phyloP scores from a whole-genome alignment of 2,113 vertebrate genomes.

The Colossoma macropomum region DNA sequence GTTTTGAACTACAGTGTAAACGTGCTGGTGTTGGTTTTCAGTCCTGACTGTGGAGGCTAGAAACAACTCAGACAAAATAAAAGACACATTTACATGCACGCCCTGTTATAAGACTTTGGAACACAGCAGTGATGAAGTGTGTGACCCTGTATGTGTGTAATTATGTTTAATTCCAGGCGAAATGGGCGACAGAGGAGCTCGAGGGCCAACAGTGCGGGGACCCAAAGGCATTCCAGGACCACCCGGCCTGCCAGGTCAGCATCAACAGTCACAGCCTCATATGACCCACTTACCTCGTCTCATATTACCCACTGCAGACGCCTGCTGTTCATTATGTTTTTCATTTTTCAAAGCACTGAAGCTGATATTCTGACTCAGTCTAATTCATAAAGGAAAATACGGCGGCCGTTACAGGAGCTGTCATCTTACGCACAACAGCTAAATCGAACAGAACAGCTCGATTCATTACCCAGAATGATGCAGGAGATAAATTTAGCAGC shows the following conservation, averaged over 20 bases:
- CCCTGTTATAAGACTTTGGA: background rate
- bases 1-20: too few species aligned
- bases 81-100: background rate
- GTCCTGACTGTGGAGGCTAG: too few species aligned
- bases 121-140: background rate
- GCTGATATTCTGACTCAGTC: background rate
- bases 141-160: background rate
- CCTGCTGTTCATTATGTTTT: background rate
- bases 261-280: background rate
- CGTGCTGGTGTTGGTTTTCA: too few species aligned
- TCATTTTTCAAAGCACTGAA: background rate
- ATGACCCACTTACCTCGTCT: background rate
- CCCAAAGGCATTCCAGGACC: conserved; percentile 89
- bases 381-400: conserved; percentile 1
- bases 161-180: conserved; percentile 82
- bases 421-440: conserved; percentile 11
- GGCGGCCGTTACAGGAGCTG: conserved; percentile 1
- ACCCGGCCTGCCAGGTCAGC: conserved; percentile 89
- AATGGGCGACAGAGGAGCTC: conserved; percentile 90
- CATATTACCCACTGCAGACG: too few species aligned
- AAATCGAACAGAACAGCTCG: background rate
- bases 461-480: background rate
- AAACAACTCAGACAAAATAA: too few species aligned
- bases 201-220: conserved; percentile 88
- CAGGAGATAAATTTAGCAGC: conserved; percentile 31